Base-by-base conservation (phyloP, 2,113 vertebrate species). In the Urocitellus parryii region DNA sequence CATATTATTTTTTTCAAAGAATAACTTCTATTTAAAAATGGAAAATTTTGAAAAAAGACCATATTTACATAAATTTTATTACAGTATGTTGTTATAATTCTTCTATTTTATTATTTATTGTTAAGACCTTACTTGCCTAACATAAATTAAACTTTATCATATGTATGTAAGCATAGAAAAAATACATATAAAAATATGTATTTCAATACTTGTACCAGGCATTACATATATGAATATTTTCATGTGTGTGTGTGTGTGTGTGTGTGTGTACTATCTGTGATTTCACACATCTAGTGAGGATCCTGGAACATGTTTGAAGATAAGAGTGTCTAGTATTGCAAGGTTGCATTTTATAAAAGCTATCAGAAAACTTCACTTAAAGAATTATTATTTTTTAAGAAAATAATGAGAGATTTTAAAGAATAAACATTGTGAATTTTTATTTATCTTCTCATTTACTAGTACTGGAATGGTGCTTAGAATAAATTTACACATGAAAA, bases 311-410 rank as follows among this genome's bases (percentile, higher is more conserved):
- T 24, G 48, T 48, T 3, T 67, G 18, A 12, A 51, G 29, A 68
- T 51, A 34, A 67, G 17, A 6, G 29, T 4, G 7, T 8, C 39
- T 84, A 29, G 27, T 68, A 37, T 51, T 82, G 18, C 4, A 92
- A 80, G 37, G 80, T 39, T 70, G 4, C 12, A 73, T 74, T 90
- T 91, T 82, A 39, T 89, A 11, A 25, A 72, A 51, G n/a, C 20
- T 88, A 56, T 67, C 16, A 94, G 61, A 85, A 91, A 93, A 77
- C 72, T 82, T 63, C 39, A 94, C 22, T 42, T 8, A 56, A 70
- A 58, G 8, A 29, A 82, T 80, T 8, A 39, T 85, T 80, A 39
- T 87, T 45, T 92, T 70, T 73, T 45, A 1, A 45, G 8, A 45
- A 25, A 32, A 11, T 63, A 27, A 63, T 9, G 45, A 78, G n/a